phyloP scores from a whole-genome alignment of 2,888 invertebrate species.

The Caenorhabditis uteleia region DNA sequence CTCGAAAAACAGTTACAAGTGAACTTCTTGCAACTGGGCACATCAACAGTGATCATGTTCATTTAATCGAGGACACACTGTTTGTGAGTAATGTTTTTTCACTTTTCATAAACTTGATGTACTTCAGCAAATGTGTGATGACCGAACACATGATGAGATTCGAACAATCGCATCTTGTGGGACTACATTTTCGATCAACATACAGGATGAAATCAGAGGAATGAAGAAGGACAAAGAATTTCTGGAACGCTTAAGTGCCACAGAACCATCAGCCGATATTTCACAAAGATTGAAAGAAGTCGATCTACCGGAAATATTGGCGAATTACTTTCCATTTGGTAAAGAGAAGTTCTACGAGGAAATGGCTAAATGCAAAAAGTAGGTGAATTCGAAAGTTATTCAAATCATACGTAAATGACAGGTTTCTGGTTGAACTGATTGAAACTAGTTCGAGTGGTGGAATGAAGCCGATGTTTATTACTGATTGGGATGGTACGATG shows the following conservation, averaged over 20 bases:
- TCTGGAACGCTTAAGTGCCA: conserved; percentile 21
- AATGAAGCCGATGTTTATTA: conserved; percentile 57
- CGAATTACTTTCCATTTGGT: conserved; percentile 47
- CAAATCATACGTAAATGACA: conserved; percentile 1
- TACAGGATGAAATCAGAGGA: conserved; percentile 63
- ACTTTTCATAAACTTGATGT: neutral
- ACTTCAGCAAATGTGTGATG: conserved; percentile 53
- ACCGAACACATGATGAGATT: conserved; percentile 43
- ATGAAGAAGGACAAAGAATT: conserved; percentile 60
- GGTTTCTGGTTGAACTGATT: conserved; percentile 52
- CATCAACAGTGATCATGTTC: conserved; percentile 26
- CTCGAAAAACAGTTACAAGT: conserved; percentile 52
- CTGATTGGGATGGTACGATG: conserved; percentile 70
- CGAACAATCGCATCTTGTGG: conserved; percentile 48
- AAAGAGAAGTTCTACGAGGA: conserved; percentile 42
- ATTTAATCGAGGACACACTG: conserved; percentile 38
- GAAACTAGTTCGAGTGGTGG: conserved; percentile 13
- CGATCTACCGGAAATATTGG: conserved; percentile 44
- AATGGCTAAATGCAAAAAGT: conserved; percentile 36
- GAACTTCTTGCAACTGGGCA: conserved; percentile 28
- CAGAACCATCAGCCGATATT: conserved; percentile 1
- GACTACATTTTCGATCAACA: conserved; percentile 57
- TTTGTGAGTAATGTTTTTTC: conserved; percentile 1
- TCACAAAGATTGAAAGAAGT: conserved; percentile 13
- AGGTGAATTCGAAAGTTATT: neutral